Percentiles rank a stretch among this genome's conserved stretches.
These are phyloP conservation scores for Orchestia grillus DNA, from an alignment of 1,140 invertebrate genomes.

Conservation along the genomic window DNA sequence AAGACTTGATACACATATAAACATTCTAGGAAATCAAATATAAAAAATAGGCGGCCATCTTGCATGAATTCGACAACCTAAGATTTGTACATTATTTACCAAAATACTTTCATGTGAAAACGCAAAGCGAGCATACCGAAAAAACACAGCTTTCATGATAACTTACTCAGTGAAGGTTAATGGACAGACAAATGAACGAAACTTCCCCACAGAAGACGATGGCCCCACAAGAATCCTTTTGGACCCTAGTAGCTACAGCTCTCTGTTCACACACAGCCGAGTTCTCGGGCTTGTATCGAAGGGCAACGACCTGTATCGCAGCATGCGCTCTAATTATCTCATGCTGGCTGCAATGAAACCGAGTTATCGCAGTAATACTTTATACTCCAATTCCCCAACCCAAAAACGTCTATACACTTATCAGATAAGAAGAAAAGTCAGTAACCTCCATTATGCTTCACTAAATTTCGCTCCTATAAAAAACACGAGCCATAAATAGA, in stretches of 20 bases:
- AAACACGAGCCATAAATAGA: not conserved
- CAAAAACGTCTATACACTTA: not conserved
- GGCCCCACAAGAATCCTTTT: too few species aligned
- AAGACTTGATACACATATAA: too few species aligned
- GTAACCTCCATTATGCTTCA: not conserved
- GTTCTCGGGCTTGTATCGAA: not conserved
- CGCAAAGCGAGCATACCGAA: too few species aligned
- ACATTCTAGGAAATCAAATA: too few species aligned
- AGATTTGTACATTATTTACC: too few species aligned
- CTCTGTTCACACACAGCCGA: not conserved
- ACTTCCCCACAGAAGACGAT: not conserved
- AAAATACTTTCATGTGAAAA: too few species aligned
- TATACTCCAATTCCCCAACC: not conserved
- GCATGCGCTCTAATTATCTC: not conserved
- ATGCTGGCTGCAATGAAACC: not conserved
- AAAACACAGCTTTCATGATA: too few species aligned
- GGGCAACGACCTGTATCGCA: not conserved
- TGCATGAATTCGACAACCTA: too few species aligned
- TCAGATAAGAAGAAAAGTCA: not conserved
- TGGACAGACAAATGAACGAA: not conserved
- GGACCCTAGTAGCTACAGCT: too few species aligned
- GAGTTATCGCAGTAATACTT: not conserved
- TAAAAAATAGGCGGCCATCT: too few species aligned
- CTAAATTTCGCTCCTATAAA: not conserved
- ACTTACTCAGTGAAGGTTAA: too few species aligned